Evolutionary conservation across 2,797 vertebrate genomes (phyloP), one percentile per base, ranked within the genome.

Genomic region (Salmo trutta): DNA sequence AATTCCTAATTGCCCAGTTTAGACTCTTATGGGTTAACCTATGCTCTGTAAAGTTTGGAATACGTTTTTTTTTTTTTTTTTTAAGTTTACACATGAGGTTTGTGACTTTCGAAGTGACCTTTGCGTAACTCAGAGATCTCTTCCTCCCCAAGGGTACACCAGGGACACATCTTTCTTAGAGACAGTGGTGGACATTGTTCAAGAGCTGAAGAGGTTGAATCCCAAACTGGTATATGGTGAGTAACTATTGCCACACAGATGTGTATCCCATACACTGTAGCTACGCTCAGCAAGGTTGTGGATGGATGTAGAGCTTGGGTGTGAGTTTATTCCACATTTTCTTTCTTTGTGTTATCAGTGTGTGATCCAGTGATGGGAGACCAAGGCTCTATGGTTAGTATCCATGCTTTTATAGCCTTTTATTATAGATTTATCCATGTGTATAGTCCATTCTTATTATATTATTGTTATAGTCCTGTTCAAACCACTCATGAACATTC

Each of bases 351-450:
- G 41, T 47, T 47, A 3, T 72, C 27, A 99, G 98, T 99, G 56
- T 99, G 98, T 67, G 98, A 99, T 91, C 98, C 98, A 7, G 98
- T 99, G 75, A 95, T 99, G 95, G 98, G 98, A 51, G 98, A 99
- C 92, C 96, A 98, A 4, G 97, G 97, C 80, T 95, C 94, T 5
- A 98, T 99, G 98, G 98, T 99, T 81, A 91, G 90, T 77, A 56
- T 47, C 10, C 41, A 47, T 14, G 41, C 41, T 12, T 47, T 3
- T 12, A 64, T 14, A 64, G 21, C 3, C 2, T 24, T 62, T 62
- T 24, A 59, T 62, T 62, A 12, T 62, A 10, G 41, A 2, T 47
- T 3, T 47, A 47, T 47, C 41, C 2, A 47, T 47, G 41, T 2
- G 8, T 47, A 10, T 47, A 10, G 8, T 47, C 41, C 8, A 2